phyloP scores from a whole-genome alignment of 2,888 invertebrate genomes.

The Cantharis nigra region DNA sequence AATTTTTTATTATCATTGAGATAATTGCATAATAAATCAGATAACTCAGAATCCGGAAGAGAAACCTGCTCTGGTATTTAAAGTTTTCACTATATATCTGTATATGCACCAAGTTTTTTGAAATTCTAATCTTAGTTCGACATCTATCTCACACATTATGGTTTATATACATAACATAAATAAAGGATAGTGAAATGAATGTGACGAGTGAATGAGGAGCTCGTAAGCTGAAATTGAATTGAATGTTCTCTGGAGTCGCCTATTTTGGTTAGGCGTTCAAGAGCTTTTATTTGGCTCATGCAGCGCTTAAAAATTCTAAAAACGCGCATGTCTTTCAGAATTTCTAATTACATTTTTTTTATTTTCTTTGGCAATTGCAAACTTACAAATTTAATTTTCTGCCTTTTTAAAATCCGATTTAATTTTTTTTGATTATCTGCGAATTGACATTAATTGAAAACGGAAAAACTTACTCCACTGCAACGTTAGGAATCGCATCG shows the following conservation, averaged over 20 bases:
- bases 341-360: conserved; percentile 1
- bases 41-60: neutral
- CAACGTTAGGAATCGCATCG: too few species aligned
- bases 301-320: conserved; percentile 30
- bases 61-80: neutral
- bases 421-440: neutral
- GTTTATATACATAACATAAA: conserved; percentile 1
- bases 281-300: conserved; percentile 34
- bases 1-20: neutral
- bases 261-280: conserved; percentile 38
- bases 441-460: neutral
- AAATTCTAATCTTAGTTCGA: neutral
- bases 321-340: conserved; percentile 9
- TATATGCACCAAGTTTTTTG: neutral
- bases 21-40: neutral
- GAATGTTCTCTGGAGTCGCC: conserved; percentile 30
- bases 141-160: neutral
- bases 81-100: neutral
- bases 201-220: neutral
- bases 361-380: conserved; percentile 14
- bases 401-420: neutral
- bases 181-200: conserved; percentile 13
- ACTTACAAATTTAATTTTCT: neutral
- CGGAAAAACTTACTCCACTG: too few species aligned
- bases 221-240: neutral